Evolutionary conservation across 2,113 vertebrate genomes (phyloP).

Genomic region (Steatornis caripensis): DNA sequence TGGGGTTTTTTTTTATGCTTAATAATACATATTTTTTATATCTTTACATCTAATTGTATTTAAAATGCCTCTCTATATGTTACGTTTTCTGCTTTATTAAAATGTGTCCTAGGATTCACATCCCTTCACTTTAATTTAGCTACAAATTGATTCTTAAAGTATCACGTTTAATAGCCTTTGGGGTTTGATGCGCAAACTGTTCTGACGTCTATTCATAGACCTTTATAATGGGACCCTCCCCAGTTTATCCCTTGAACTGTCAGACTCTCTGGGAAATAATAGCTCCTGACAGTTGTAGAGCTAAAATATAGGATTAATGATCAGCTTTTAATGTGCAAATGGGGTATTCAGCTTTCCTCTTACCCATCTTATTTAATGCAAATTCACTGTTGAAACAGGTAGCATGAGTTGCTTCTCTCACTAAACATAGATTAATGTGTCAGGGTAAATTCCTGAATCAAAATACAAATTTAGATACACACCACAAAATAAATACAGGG

Average conservation of each 20-base stretch:
- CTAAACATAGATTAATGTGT: neutral
- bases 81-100: slow-evolving; percentile 47
- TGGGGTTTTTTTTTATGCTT: neutral
- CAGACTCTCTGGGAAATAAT: slow-evolving; percentile 50
- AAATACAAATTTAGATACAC: neutral
- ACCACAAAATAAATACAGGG: neutral
- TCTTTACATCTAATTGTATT: slow-evolving; percentile 23
- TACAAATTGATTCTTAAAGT: slow-evolving; percentile 41
- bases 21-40: neutral
- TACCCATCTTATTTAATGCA: slow-evolving; percentile 47
- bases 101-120: neutral
- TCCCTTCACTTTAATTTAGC: slow-evolving; percentile 28
- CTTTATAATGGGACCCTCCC: slow-evolving; percentile 53
- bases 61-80: neutral
- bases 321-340: slow-evolving; percentile 70
- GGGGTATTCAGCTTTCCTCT: slow-evolving; percentile 17
- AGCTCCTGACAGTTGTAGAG: slow-evolving; percentile 61
- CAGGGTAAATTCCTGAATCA: neutral
- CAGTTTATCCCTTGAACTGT: slow-evolving; percentile 60
- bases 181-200: slow-evolving; percentile 34
- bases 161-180: slow-evolving; percentile 50
- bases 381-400: slow-evolving; percentile 46
- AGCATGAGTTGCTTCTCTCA: neutral
- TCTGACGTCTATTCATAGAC: slow-evolving; percentile 41
- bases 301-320: slow-evolving; percentile 72